Base-by-base conservation (phyloP, 2,888 invertebrate species). In the Polydrusus tereticollis region DNA sequence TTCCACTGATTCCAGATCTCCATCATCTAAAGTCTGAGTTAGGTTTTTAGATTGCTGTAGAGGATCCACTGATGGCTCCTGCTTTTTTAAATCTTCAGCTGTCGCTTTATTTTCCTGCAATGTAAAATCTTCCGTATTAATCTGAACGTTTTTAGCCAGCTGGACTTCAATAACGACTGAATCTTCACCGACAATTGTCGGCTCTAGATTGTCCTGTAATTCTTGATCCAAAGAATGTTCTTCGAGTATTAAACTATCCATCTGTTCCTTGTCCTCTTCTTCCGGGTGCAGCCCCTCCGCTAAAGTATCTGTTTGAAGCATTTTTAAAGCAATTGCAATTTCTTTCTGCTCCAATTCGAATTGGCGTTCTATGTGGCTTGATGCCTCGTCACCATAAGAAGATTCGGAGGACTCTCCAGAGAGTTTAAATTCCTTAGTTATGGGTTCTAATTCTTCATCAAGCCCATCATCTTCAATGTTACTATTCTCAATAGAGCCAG, bases 101-200 rank as follows among this genome's bases (percentile, higher is more conserved):
- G 26, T 29, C 41, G 71, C 72, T 43, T 69, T 65, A 52, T 41
- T 23, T 1, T 65, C 60, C 70, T 69, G 16, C 14, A 12, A 18
- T 1, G 18, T 1, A 8, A 20, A 8, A 14, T 26, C 26, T 5
- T 50, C n/a, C 23, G n/a, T n/a, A 23, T 10, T 50, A n/a, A 23
- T n/a, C 23, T 23, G 50, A 23, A 50, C 8, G 23, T 50, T 14
- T 50, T 23, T n/a, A n/a, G n/a, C n/a, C n/a, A n/a, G n/a, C n/a
- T n/a, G n/a, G n/a, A 16, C 18, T 14, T 29, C 18, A 55, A 5
- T 14, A 23, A 29, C 10, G 12, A n/a, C 12, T 12, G 21, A 1
- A 41, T 41, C 21, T 10, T 47, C 45, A 47, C 12, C 20, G 2
- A 47, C 45, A 29, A 26, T 16, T 52, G 3, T 29, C 2, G 14